Conservation (phyloP, 2,797 vertebrate species). For the Diglossa cyanea region DNA sequence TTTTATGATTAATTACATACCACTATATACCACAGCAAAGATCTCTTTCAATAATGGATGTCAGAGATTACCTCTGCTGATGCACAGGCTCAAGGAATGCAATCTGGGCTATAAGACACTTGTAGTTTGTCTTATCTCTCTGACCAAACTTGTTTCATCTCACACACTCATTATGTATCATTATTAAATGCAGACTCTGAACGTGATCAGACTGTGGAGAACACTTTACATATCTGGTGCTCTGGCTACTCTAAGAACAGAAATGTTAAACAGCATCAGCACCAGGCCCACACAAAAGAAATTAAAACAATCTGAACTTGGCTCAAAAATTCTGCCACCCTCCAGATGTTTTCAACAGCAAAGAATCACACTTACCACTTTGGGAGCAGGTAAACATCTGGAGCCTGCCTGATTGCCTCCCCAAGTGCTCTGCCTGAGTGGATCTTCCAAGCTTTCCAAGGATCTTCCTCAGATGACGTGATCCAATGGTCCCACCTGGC, state of each 20-base stretch:
- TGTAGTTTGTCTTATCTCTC: neutral
- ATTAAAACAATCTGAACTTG: neutral
- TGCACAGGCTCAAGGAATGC: neutral
- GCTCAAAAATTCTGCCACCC: neutral
- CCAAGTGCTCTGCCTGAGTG: rapidly evolving
- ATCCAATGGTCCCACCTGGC: neutral
- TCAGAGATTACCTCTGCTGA: neutral
- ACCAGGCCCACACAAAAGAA: neutral
- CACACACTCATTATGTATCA: neutral
- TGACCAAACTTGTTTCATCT: neutral
- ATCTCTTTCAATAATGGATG: neutral
- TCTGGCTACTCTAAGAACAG: neutral
- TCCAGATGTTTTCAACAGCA: neutral
- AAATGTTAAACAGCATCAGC: neutral
- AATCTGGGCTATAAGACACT: neutral
- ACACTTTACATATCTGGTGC: neutral
- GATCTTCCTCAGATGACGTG: neutral
- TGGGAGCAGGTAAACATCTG: rapidly evolving
- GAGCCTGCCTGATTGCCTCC: neutral
- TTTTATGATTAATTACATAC: conserved; percentile 30
- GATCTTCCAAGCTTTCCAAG: neutral
- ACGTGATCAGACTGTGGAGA: neutral
- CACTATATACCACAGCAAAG: neutral
- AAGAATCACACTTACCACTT: neutral
- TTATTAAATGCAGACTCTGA: neutral